Evolutionary conservation across 1,140 invertebrate species (phyloP), one percentile per base, ranked within the genome.

Genomic region (Arion vulgaris): DNA sequence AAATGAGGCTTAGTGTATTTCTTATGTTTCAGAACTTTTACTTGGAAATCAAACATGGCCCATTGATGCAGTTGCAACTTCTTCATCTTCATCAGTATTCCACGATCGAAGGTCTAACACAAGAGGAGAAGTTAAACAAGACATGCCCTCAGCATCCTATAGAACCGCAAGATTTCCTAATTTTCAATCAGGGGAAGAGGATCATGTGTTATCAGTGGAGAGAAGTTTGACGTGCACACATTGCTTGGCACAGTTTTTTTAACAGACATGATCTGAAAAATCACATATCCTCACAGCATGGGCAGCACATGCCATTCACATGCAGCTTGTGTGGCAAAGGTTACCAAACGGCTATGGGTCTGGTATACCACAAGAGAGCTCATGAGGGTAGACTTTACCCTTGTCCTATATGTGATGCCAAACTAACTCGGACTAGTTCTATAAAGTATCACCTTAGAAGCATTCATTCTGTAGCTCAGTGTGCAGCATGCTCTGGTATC

Each of bases 261-360:
- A 45, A 41, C 26, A n/a, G n/a, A 72, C 36, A 72, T 13, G 41
- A 51, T 11, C 28, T 76, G 28, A 49, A 76, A 76, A 32, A 26
- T 26, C 74, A 76, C 74, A 76, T 76, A 26, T 49, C 49, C 1
- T 7, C 32, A 34, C 74, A 76, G 41, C 74, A 76, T 28, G 49
- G 49, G 9, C 39, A 53, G 1, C 36, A 53, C 1, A 62, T 79
- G 53, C 76, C 76, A 5, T 79, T 68, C 39, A 62, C 51, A 9
- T 79, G 76, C 71, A 39, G n/a, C 36, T 45, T 72, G 71, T 75
- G 73, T 51, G 73, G 73, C 5, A 75, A 75, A 75, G 73, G 41
- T 15, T 75, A 75, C 32, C 39, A 49, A 13, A 75, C 73, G 4
- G 9, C 45, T 1, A 51, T 49, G 38, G 73, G 73, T 34, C 45